Conservation (phyloP, 2,113 vertebrate species). For the Poeciliopsis retropinna region DNA sequence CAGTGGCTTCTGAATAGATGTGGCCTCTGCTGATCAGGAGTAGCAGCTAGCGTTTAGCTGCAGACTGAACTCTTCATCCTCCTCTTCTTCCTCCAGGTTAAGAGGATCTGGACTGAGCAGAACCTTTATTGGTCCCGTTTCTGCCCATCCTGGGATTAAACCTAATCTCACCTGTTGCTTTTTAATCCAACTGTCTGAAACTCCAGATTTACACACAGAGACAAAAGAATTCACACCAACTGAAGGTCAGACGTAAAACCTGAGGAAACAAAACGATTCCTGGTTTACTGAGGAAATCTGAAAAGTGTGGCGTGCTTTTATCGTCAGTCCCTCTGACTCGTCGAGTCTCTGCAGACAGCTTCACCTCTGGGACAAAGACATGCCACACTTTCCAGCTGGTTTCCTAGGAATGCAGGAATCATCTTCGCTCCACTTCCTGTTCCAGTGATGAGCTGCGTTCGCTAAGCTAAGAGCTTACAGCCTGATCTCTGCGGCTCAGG, state of each 20-base stretch:
- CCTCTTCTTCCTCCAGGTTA: too few species aligned
- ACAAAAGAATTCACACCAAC: neutral
- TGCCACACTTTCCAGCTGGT: neutral
- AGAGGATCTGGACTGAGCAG: too few species aligned
- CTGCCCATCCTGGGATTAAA: neutral
- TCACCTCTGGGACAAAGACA: too few species aligned
- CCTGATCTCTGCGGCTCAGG: too few species aligned
- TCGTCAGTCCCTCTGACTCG: neutral
- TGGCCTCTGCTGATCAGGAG: too few species aligned
- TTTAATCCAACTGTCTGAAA: neutral
- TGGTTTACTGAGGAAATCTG: neutral
- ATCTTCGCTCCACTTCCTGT: neutral
- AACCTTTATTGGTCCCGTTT: neutral
- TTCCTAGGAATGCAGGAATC: neutral
- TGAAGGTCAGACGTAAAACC: too few species aligned
- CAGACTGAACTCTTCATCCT: too few species aligned
- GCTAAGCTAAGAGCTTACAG: too few species aligned
- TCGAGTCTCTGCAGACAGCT: too few species aligned
- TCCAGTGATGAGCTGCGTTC: neutral
- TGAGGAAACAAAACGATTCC: neutral
- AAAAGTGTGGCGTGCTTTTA: neutral
- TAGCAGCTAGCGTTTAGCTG: too few species aligned
- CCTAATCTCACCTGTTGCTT: too few species aligned
- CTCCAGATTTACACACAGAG: neutral
- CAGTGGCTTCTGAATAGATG: too few species aligned